Conservation (phyloP, 2,113 vertebrate species). For the Corynorhinus townsendii region DNA sequence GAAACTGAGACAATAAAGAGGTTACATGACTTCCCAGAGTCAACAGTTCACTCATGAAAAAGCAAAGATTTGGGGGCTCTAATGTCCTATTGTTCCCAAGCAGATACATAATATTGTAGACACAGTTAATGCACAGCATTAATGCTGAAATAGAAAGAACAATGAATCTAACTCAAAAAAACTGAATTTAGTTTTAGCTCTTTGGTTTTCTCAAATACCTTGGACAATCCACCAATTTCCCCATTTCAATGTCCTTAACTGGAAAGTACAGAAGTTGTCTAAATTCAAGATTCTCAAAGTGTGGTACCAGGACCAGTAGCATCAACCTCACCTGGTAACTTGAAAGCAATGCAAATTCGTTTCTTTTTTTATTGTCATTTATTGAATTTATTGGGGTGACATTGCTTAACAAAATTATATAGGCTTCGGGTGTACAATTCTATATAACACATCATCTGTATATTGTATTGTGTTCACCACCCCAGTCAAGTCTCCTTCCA, state of each 20-base stretch:
- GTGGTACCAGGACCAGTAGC: background rate
- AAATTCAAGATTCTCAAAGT: background rate
- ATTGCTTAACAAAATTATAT: background rate
- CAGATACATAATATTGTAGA: background rate
- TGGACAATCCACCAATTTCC: background rate
- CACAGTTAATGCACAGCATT: background rate
- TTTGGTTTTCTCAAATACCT: background rate
- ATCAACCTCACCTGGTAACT: background rate
- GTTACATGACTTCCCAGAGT: background rate
- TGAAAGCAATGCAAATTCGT: background rate
- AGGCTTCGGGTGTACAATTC: background rate
- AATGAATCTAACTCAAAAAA: background rate
- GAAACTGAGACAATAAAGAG: background rate
- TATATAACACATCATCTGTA: background rate
- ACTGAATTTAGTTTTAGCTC: background rate
- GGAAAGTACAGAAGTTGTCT: background rate
- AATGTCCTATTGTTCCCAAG: background rate
- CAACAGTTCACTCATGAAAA: background rate
- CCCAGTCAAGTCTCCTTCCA: background rate
- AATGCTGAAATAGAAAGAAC: background rate
- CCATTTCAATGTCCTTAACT: background rate
- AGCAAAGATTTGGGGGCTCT: background rate
- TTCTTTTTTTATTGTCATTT: background rate
- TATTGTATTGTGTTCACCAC: background rate
- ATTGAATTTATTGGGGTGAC: background rate